Conservation (phyloP, 2,797 vertebrate genomes). For the Lateolabrax maculatus region DNA sequence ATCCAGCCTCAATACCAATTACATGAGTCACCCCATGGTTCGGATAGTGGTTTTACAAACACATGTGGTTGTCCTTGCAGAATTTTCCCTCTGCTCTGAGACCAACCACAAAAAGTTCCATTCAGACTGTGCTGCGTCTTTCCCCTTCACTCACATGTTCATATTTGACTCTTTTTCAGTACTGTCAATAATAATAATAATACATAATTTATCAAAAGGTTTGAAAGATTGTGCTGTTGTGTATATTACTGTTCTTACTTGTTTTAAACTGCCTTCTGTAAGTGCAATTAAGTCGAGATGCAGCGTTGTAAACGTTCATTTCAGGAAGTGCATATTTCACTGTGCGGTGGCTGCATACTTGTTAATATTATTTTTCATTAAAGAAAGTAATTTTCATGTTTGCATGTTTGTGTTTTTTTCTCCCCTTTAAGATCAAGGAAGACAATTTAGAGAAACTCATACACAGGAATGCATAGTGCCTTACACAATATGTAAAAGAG, state of each 20-base stretch:
- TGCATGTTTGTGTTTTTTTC: constrained; percentile 7
- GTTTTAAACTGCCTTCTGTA: background rate
- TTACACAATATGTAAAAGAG: background rate
- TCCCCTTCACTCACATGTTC: constrained; percentile 5
- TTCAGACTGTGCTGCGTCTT: background rate
- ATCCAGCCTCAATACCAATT: constrained; percentile 34
- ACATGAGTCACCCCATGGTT: constrained; percentile 67
- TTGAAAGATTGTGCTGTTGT: constrained; percentile 29
- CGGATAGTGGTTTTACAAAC: constrained; percentile 57
- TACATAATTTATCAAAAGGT: constrained; percentile 49
- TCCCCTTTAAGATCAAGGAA: background rate
- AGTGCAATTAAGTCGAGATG: constrained; percentile 1
- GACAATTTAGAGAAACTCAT: background rate
- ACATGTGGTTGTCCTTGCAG: constrained; percentile 66
- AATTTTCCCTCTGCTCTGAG: constrained; percentile 62
- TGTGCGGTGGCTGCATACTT: constrained; percentile 30
- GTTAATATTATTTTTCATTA: constrained; percentile 68
- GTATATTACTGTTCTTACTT: constrained; percentile 4
- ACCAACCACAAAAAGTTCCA: constrained; percentile 34
- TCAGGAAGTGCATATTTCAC: constrained; percentile 51
- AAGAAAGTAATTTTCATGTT: constrained; percentile 53
- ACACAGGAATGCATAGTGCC: background rate
- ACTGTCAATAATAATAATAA: background rate
- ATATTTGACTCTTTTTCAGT: constrained; percentile 12
- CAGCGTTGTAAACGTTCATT: constrained; percentile 38